Evolutionary conservation across 2,888 invertebrate species (phyloP).

Genomic region (Drosophila robusta): DNA sequence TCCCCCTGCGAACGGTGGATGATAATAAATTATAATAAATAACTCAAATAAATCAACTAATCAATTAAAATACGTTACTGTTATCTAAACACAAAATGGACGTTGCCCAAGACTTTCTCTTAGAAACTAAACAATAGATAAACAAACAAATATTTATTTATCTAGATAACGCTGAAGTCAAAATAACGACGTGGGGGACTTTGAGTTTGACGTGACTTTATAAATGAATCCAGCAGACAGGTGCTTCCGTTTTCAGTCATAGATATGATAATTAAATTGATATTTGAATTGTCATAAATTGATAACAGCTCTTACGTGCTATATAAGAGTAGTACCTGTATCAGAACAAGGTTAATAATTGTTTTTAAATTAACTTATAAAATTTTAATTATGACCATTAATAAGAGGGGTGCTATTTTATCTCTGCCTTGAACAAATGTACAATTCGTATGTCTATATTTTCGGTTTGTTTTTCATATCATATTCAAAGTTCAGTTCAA

Average conservation of each 20-base stretch:
- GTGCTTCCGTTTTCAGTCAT: neutral
- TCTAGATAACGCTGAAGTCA: neutral
- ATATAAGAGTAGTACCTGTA: neutral
- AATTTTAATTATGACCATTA: too few relatives aligned
- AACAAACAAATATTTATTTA: neutral
- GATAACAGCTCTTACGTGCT: neutral
- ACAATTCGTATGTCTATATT: too few relatives aligned
- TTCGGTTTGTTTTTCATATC: too few relatives aligned
- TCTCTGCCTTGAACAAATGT: too few relatives aligned
- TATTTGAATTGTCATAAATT: neutral
- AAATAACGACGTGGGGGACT: neutral
- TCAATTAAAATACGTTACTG: neutral
- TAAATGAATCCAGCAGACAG: neutral
- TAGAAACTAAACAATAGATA: neutral
- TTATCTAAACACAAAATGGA: neutral
- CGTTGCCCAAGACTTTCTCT: neutral
- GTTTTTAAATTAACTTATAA: too few relatives aligned
- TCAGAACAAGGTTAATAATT: neutral
- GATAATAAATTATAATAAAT: neutral
- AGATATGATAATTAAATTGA: constrained; percentile 16
- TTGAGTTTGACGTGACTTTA: neutral
- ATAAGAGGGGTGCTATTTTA: too few relatives aligned
- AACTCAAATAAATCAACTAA: neutral
- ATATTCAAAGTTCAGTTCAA: too few relatives aligned
- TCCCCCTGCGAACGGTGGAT: neutral